Evolutionary conservation across 1,140 invertebrate genomes (phyloP).

Genomic region (Eriosoma lanigerum): DNA sequence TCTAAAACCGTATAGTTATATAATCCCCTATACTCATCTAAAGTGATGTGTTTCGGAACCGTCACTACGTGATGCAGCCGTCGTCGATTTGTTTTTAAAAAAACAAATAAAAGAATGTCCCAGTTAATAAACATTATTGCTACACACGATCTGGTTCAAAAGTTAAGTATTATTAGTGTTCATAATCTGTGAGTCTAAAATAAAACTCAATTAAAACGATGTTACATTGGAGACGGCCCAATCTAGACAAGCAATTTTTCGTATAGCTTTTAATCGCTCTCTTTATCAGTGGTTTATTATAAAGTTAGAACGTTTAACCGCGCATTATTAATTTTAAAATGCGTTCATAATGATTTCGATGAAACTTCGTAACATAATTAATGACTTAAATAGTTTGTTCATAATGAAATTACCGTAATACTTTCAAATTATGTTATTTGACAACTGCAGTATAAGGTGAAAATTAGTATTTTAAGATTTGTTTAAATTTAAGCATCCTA

Average conservation of each 20-base stretch:
- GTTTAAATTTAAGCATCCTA: slow-evolving; percentile 16
- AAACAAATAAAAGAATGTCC: slow-evolving; percentile 28
- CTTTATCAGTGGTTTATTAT: slow-evolving; percentile 4
- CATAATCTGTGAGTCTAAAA: slow-evolving; percentile 23
- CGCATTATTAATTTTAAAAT: slow-evolving; percentile 37
- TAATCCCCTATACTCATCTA: neutral
- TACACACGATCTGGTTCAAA: slow-evolving; percentile 14
- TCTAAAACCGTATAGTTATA: slow-evolving; percentile 18
- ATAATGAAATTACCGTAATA: slow-evolving; percentile 16
- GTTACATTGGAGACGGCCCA: slow-evolving; percentile 6
- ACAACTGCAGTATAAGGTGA: neutral
- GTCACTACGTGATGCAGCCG: slow-evolving; percentile 8
- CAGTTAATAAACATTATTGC: neutral
- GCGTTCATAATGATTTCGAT: neutral
- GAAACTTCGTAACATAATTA: slow-evolving; percentile 36
- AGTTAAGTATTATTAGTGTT: slow-evolving; percentile 1
- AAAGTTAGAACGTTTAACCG: slow-evolving; percentile 27
- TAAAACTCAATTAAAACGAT: slow-evolving; percentile 38
- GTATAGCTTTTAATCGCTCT: neutral
- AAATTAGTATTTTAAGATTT: slow-evolving; percentile 10
- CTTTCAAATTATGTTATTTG: slow-evolving; percentile 12
- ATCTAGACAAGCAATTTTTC: neutral
- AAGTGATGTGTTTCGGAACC: slow-evolving; percentile 12
- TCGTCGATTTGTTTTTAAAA: slow-evolving; percentile 24
- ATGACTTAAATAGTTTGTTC: slow-evolving; percentile 35